Evolutionary conservation across 2,797 vertebrate species (phyloP).

Genomic region (Nannoperca australis): DNA sequence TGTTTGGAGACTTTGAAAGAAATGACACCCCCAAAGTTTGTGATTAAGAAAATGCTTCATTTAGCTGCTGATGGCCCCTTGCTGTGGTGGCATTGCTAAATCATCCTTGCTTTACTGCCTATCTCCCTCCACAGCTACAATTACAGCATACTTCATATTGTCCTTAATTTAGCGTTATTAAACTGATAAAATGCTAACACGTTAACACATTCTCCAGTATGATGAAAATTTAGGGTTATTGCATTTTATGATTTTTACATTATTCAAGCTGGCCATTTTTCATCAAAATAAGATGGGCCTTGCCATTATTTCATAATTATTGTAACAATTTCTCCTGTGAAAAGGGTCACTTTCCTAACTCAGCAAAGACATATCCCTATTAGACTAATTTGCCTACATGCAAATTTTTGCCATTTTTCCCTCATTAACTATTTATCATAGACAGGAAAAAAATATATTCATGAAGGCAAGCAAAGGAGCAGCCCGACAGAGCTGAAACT

Average conservation of each 20-base stretch:
- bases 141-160: conserved; percentile 91
- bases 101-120: conserved; percentile 76
- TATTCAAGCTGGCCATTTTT: conserved; percentile 90
- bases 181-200: conserved; percentile 92
- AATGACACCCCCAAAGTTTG: conserved; percentile 75
- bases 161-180: conserved; percentile 94
- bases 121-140: conserved; percentile 85
- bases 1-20: conserved; percentile 70
- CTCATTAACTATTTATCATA: conserved; percentile 98
- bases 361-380: conserved; percentile 92
- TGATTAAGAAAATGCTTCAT: conserved; percentile 79
- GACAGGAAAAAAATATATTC: conserved; percentile 92
- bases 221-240: conserved; percentile 94
- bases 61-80: conserved; percentile 73
- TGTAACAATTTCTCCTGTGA: conserved; percentile 87
- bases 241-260: conserved; percentile 93
- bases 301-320: conserved; percentile 90
- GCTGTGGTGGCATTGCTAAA: conserved; percentile 76
- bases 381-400: conserved; percentile 98
- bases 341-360: conserved; percentile 96
- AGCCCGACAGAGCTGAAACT: conserved; percentile 96
- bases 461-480: conserved; percentile 90
- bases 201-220: conserved; percentile 88
- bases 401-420: conserved; percentile 98
- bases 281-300: conserved; percentile 87